Evolutionary conservation across 2,113 vertebrate genomes (phyloP).

Genomic region (Nesoenas mayeri): DNA sequence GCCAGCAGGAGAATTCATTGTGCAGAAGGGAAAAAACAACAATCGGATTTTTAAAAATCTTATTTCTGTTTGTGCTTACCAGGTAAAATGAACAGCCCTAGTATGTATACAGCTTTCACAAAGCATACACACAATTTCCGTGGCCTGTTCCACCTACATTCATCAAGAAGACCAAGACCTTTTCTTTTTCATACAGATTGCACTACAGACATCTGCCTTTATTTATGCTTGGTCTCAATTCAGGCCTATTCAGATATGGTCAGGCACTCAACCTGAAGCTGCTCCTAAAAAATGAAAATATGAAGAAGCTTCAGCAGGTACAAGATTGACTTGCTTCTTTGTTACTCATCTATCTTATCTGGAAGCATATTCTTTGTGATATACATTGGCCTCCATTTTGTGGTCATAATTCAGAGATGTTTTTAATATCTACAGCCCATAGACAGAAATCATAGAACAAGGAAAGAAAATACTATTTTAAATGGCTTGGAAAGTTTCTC

Average conservation of each 20-base stretch:
- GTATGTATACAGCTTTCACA: background rate
- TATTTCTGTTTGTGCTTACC: background rate
- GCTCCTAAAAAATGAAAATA: background rate
- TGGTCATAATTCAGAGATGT: background rate
- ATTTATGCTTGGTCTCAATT: background rate
- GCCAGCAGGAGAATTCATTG: background rate
- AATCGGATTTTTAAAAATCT: background rate
- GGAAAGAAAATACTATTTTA: background rate
- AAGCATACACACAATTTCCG: background rate
- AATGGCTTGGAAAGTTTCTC: background rate
- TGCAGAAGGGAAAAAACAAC: background rate
- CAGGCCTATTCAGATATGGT: background rate
- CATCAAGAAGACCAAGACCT: background rate
- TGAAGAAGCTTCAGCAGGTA: background rate
- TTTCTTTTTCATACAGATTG: background rate
- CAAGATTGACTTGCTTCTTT: background rate
- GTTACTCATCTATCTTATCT: background rate
- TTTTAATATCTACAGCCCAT: background rate
- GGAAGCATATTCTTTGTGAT: background rate
- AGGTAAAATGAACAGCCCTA: background rate
- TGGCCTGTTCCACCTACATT: background rate
- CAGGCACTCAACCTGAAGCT: background rate
- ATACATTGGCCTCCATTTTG: background rate
- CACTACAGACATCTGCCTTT: background rate
- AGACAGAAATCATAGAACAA: background rate